Evolutionary conservation across 2,797 vertebrate genomes (phyloP).

Genomic region (Hyperoplus immaculatus): DNA sequence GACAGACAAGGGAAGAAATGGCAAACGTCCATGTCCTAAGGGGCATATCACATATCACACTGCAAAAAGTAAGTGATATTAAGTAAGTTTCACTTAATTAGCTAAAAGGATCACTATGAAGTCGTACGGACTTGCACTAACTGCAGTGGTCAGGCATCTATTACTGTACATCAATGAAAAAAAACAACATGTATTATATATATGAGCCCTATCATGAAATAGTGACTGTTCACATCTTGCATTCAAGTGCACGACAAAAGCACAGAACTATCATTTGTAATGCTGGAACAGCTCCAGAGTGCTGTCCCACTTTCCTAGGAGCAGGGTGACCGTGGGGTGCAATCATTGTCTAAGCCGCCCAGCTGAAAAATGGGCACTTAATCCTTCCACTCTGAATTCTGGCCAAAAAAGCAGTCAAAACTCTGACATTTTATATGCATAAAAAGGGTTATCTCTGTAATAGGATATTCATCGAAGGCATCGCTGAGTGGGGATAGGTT

Average conservation of each 20-base stretch:
- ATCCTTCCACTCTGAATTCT: slow-evolving; percentile 59
- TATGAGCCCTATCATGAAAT: slow-evolving; percentile 38
- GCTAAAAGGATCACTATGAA: background rate
- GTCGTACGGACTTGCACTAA: slow-evolving; percentile 10
- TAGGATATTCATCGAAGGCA: slow-evolving; percentile 70
- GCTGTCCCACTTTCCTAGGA: slow-evolving; percentile 16
- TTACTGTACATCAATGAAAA: slow-evolving; percentile 32
- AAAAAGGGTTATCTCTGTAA: slow-evolving; percentile 58
- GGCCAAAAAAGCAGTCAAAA: slow-evolving; percentile 49
- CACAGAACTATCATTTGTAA: slow-evolving; percentile 38
- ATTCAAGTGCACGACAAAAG: slow-evolving; percentile 44
- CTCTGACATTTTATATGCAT: slow-evolving; percentile 62
- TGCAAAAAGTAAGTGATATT: slow-evolving; percentile 16
- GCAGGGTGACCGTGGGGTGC: slow-evolving; percentile 15
- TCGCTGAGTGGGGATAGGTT: slow-evolving; percentile 54
- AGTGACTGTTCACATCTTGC: slow-evolving; percentile 27
- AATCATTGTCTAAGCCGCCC: slow-evolving; percentile 32
- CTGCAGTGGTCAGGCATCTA: background rate
- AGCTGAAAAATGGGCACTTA: slow-evolving; percentile 55
- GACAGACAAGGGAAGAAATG: slow-evolving; percentile 21
- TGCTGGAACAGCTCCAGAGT: slow-evolving; percentile 43
- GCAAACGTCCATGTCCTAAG: slow-evolving; percentile 43
- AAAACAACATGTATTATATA: slow-evolving; percentile 28
- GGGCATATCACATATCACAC: slow-evolving; percentile 21
- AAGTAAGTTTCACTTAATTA: background rate